Evolutionary conservation across 2,113 vertebrate species (phyloP).

Genomic region (Coptodon rendalli): DNA sequence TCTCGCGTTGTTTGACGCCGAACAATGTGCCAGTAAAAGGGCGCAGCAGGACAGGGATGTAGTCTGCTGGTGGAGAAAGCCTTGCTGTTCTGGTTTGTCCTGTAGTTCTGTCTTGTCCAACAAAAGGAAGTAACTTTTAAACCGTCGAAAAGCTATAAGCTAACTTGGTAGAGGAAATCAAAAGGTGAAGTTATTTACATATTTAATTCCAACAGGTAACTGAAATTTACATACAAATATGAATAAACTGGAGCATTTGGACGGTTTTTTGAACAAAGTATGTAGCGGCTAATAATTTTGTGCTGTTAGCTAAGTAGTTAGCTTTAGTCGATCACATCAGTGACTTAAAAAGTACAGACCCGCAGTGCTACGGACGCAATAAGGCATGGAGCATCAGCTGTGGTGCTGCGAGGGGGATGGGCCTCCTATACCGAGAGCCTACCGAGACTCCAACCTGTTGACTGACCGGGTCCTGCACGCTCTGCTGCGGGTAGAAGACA

Average conservation of each 20-base stretch:
- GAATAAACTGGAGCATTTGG: neutral
- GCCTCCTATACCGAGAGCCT: constrained; percentile 81
- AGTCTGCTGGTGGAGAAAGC: neutral
- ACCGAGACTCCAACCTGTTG: constrained; percentile 87
- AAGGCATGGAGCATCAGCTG: constrained; percentile 86
- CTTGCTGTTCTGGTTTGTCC: neutral
- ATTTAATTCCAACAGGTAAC: neutral
- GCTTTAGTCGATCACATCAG: neutral
- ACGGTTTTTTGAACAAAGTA: neutral
- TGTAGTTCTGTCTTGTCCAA: neutral
- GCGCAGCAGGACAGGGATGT: neutral
- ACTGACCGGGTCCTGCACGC: constrained; percentile 87
- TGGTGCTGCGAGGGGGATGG: constrained; percentile 87
- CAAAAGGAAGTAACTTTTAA: neutral
- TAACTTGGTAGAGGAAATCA: neutral
- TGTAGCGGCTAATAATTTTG: neutral
- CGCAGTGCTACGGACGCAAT: neutral
- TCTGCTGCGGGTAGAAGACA: constrained; percentile 88
- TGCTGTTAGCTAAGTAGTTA: neutral
- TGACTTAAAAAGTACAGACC: neutral
- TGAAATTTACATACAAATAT: neutral
- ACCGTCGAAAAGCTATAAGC: neutral
- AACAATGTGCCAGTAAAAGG: neutral
- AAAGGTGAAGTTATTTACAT: neutral
- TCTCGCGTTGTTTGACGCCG: neutral